Base-by-base conservation (phyloP, 2,888 invertebrate genomes). In the Rhagium mordax region DNA sequence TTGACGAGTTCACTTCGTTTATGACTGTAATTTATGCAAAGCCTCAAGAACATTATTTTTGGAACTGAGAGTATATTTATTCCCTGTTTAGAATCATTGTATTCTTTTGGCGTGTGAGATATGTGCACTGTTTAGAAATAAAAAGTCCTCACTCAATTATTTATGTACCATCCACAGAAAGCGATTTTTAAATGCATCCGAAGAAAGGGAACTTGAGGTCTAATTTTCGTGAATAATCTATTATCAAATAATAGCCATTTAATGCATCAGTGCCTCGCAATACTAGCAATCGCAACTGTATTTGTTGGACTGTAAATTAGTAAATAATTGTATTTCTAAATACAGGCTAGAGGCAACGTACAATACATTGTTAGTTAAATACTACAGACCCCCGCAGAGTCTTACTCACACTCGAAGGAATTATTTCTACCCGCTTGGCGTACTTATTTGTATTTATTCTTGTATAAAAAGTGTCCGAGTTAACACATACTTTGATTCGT, bases 221-320 rank as follows among this genome's bases (percentile, higher is more conserved):
- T 71, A 64, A 65, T 59, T 70, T 62, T 62, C 8, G 67, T 70
- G 74, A 77, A 77, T 76, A 70, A 74, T 72, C 72, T 75, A 76
- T 77, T 79, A 73, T 18, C 33, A 71, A 70, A 77, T 78, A 79
- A 79, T 78, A 71, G 79, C 79, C 79, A 77, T 80, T 83, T 83
- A 80, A 81, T 83, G 84, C 82, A 81, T 80, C 79, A 82, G 68
- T 82, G 84, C 73, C 48, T 81, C 78, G 82, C 83, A 85, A 87
- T 86, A 80, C 81, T 77, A 78, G 81, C 83, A 85, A 86, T 86
- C 85, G 86, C 85, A 86, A 87, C 85, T 84, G 86, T 85, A 86
- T 86, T 87, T 87, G 87, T 86, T 85, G 86, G 83, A 86, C 84
- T 87, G 87, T 84, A 86, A 87, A 87, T 87, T 84, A 86, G 84